These are phyloP conservation scores for Corythaeola cristata DNA, from an alignment of 2,113 vertebrate genomes.

Conservation along the genomic window DNA sequence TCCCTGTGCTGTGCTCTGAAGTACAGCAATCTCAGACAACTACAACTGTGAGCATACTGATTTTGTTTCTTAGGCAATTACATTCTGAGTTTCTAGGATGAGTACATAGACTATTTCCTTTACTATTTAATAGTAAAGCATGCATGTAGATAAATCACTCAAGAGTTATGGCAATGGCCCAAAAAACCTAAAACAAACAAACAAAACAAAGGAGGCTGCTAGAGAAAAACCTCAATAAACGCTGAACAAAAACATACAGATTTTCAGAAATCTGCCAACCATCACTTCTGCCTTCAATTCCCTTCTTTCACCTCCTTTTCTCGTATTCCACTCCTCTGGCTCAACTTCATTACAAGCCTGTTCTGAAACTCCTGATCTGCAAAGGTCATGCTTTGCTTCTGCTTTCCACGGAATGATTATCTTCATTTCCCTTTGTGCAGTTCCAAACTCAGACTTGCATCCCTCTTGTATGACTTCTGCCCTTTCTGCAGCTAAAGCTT, in stretches of 20 bases:
- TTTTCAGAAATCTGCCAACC: background rate
- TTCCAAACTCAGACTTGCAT: background rate
- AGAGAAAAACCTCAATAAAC: background rate
- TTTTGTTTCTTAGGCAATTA: background rate
- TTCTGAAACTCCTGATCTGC: background rate
- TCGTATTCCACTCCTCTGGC: background rate
- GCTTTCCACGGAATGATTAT: background rate
- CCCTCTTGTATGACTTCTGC: slow-evolving; percentile 22
- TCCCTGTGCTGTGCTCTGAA: background rate
- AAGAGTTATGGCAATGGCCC: background rate
- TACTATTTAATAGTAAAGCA: background rate
- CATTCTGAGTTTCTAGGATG: background rate
- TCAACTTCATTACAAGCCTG: background rate
- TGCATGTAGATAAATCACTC: background rate
- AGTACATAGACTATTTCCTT: background rate
- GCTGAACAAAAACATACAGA: background rate
- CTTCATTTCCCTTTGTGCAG: background rate
- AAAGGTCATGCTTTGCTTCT: background rate
- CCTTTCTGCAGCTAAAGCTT: slow-evolving; percentile 31
- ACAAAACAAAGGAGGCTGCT: background rate
- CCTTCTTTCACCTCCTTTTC: background rate
- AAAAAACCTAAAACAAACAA: background rate
- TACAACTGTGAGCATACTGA: background rate
- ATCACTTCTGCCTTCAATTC: background rate
- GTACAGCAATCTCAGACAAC: background rate